Conservation (phyloP, 2,888 invertebrate genomes). For the Cerceris ruficornis region DNA sequence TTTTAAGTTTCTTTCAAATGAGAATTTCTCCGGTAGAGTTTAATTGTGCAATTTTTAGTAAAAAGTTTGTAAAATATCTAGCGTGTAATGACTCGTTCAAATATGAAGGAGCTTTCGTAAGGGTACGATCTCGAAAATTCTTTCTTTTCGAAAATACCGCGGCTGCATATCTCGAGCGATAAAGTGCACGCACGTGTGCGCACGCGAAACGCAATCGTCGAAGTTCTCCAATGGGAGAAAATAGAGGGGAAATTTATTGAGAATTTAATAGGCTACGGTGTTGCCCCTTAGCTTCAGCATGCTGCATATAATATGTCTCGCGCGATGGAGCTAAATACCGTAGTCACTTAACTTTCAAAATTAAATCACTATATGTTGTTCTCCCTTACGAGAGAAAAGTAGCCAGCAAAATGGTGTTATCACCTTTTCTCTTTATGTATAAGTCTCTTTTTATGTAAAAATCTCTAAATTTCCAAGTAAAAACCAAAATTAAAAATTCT, state of each 20-base stretch:
- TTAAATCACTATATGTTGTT: background rate
- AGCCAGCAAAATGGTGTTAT: no score
- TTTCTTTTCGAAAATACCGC: background rate
- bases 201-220: no score
- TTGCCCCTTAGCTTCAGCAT: slow-evolving; percentile 2
- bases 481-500: background rate
- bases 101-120: no score
- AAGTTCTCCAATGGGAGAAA: background rate
- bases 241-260: slow-evolving; percentile 2
- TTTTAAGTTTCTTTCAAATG: no score
- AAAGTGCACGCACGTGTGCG: no score
- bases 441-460: no score
- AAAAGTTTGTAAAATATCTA: no score
- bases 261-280: slow-evolving; percentile 2
- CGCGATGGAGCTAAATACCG: background rate
- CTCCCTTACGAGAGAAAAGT: background rate
- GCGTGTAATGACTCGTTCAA: no score
- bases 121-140: background rate
- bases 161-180: background rate
- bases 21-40: no score
- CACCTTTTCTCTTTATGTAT: no score
- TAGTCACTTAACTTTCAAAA: background rate
- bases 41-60: no score
- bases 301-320: background rate
- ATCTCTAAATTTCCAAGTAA: background rate